Percentiles rank a stretch among this genome's conserved stretches.
Conservation (phyloP, 2,797 vertebrate genomes). For the Sarcoramphus papa region DNA sequence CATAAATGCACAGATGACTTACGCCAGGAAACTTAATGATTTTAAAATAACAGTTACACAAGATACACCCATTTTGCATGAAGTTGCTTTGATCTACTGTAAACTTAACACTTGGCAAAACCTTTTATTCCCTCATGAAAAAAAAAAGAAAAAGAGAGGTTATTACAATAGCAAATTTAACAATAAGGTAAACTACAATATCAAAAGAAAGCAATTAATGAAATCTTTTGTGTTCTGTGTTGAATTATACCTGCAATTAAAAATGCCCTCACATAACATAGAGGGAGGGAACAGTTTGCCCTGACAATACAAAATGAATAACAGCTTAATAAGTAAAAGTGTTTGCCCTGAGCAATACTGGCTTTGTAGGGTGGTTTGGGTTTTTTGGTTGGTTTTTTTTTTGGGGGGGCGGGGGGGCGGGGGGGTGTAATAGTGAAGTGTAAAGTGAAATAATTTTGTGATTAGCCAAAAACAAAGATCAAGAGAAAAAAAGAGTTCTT, state of each 20-base stretch:
- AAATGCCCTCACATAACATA: background rate
- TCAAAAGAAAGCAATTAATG: background rate
- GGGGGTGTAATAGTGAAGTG: too few species aligned
- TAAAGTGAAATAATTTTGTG: background rate
- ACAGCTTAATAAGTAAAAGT: background rate
- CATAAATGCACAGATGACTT: background rate
- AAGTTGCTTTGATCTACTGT: background rate
- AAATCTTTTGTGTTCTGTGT: background rate
- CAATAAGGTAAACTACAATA: background rate
- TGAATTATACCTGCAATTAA: background rate
- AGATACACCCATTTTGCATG: background rate
- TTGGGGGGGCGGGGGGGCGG: rapidly evolving
- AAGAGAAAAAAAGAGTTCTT: background rate
- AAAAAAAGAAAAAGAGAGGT: background rate
- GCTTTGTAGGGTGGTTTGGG: background rate
- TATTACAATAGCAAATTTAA: background rate
- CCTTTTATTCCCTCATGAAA: background rate
- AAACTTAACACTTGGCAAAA: background rate
- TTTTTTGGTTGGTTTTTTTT: background rate
- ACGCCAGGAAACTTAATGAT: background rate
- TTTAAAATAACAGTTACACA: background rate
- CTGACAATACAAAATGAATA: background rate
- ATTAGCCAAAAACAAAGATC: background rate
- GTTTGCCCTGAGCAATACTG: background rate
- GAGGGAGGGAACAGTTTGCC: background rate